These are phyloP conservation scores for Gryllus longicercus DNA, from an alignment of 2,888 invertebrate genomes.

Conservation along the genomic window DNA sequence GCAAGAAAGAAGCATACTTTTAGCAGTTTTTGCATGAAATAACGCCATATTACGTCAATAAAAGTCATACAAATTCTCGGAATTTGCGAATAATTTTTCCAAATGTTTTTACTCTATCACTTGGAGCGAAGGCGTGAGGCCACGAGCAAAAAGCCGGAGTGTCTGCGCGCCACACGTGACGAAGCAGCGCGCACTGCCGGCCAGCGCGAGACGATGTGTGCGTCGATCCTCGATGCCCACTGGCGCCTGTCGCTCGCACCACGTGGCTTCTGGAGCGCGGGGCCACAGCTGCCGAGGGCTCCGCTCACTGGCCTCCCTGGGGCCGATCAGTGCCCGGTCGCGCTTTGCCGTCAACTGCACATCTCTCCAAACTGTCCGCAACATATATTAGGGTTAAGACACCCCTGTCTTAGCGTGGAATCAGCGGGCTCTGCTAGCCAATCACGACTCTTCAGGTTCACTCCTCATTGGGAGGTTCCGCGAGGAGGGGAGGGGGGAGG, in stretches of 20 bases:
- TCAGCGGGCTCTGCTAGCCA: conserved; percentile 24
- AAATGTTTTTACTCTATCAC: too few species aligned
- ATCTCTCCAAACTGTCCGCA: conserved; percentile 8
- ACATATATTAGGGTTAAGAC: conserved; percentile 17
- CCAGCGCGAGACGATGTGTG: neutral
- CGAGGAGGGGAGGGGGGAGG: conserved; percentile 29
- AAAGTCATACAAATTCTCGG: too few species aligned
- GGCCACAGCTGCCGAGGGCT: conserved; percentile 26
- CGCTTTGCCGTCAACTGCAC: conserved; percentile 1
- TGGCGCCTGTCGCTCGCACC: conserved; percentile 25
- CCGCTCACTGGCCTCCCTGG: neutral
- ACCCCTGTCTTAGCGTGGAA: neutral
- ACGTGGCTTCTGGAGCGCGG: conserved; percentile 29
- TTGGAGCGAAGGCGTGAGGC: too few species aligned
- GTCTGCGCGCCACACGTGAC: neutral
- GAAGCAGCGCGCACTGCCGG: neutral
- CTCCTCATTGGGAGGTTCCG: conserved; percentile 29
- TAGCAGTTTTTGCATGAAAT: too few species aligned
- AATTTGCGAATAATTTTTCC: too few species aligned
- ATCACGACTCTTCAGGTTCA: conserved; percentile 24
- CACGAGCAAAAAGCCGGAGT: neutral
- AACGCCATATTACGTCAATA: too few species aligned
- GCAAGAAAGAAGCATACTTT: too few species aligned
- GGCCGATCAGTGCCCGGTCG: neutral
- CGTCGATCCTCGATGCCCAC: neutral